These are phyloP conservation scores for Apotomis betuletana DNA, from an alignment of 2,888 invertebrate species.

Conservation along the genomic window DNA sequence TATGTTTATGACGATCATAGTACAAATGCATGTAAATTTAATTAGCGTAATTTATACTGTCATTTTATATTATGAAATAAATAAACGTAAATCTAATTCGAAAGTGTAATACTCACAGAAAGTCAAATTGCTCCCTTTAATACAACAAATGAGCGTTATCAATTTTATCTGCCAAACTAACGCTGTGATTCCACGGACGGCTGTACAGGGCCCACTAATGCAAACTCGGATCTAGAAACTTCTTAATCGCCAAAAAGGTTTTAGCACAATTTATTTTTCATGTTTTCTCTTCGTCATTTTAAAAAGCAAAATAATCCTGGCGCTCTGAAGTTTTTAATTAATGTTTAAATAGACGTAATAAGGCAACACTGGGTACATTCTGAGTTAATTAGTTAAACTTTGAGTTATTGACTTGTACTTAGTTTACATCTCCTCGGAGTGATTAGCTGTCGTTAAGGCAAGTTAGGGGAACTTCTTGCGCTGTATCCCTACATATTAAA, in stretches of 20 bases:
- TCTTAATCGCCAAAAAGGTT: slow-evolving; percentile 20
- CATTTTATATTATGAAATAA: too few relatives aligned
- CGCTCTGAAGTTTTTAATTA: slow-evolving; percentile 55
- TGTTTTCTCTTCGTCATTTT: slow-evolving; percentile 25
- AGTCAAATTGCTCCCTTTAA: too few relatives aligned
- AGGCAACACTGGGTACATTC: slow-evolving; percentile 51
- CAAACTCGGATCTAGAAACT: slow-evolving; percentile 21
- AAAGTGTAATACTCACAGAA: too few relatives aligned
- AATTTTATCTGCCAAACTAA: slow-evolving; percentile 3
- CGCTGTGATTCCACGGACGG: not conserved
- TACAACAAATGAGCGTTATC: not conserved
- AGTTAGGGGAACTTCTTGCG: slow-evolving; percentile 36
- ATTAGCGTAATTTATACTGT: too few relatives aligned
- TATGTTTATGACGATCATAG: too few relatives aligned
- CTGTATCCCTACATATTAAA: slow-evolving; percentile 38
- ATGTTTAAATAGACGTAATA: slow-evolving; percentile 57
- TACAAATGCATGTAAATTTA: too few relatives aligned
- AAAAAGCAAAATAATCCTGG: slow-evolving; percentile 26
- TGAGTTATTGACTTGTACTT: slow-evolving; percentile 61
- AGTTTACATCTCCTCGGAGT: slow-evolving; percentile 48
- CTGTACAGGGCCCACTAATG: not conserved
- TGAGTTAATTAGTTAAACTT: slow-evolving; percentile 62
- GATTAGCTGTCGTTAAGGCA: slow-evolving; percentile 51
- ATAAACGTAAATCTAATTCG: too few relatives aligned
- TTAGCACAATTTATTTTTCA: slow-evolving; percentile 17